Base-by-base conservation (phyloP, 2,888 invertebrate species). In the Nomada lathburiana region DNA sequence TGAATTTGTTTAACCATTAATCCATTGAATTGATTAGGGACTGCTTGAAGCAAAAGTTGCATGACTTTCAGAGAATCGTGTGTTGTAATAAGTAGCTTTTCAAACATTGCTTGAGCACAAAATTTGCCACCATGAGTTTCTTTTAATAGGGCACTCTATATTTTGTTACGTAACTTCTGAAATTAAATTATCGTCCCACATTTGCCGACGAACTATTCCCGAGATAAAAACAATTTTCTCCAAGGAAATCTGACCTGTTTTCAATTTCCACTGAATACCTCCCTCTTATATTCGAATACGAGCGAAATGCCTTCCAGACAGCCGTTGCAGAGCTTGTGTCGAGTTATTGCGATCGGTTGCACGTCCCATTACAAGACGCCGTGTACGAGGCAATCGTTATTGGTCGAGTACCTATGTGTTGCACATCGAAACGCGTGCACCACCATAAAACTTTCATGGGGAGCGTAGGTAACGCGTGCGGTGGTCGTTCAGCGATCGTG, bases 381-480 rank as follows among this genome's bases (percentile, higher is more conserved):
- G 26, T 60, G 55, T 23, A 44, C 59, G 65, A 80, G 80, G 80
- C 80, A 80, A 80, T 74, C 74, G 80, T 75, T 80, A 80, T 74
- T 65, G 69, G 64, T 36, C 55, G 69, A 2, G 53, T 60, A 70
- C 60, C 36, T 36, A 36, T 36, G 69, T 82, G 80, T 70, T 69
- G 57, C 65, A 55, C 59, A 52, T 65, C 47, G 80, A 55, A 70
- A 82, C 42, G 50, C 26, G 57, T 23, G 52, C 20, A 20, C 18
- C 13, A 29, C 80, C 75, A 81, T 81, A 75, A 81, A 81, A 79
- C 59, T 81, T 81, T 81, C 74, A 81, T 70, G 65, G 59, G 29
- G 47, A 26, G 50, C 69, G 59, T 69, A 52, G 55, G 44, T 55
- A 53, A 23, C 53, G 26, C 55, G 69, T 23, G n/a, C 13, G 59